phyloP scores from a whole-genome alignment of 2,797 vertebrate genomes.

The Hapalemur alaotrensis region DNA sequence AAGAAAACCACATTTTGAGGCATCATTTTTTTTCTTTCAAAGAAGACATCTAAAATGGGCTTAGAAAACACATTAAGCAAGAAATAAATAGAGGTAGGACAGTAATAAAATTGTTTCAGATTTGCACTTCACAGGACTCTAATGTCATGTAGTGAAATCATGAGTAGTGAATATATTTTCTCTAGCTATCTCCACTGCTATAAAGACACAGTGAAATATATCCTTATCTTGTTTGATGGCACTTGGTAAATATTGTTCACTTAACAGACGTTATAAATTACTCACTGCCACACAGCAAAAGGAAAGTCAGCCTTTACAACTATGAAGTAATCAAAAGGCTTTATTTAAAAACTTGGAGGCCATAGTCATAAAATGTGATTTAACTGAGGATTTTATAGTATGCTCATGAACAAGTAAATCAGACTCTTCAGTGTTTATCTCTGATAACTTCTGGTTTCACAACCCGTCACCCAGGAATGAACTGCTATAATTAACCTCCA shows the following conservation, averaged over 20 bases:
- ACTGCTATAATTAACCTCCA: conserved; percentile 18
- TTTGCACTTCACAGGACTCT: conserved; percentile 50
- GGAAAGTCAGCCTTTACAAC: conserved; percentile 66
- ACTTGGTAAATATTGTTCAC: conserved; percentile 76
- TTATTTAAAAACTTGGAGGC: conserved; percentile 72
- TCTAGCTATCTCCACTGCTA: conserved; percentile 23
- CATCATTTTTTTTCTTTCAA: conserved; percentile 4
- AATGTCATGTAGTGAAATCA: conserved; percentile 47
- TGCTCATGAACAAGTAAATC: conserved; percentile 66
- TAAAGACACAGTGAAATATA: conserved; percentile 69
- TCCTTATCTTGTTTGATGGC: conserved; percentile 71
- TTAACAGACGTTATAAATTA: conserved; percentile 74
- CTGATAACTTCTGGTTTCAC: conserved; percentile 57
- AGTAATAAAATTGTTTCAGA: conserved; percentile 40
- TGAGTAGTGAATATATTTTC: conserved; percentile 64
- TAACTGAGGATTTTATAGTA: conserved; percentile 66
- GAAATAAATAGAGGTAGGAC: not conserved
- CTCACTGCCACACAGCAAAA: conserved; percentile 67
- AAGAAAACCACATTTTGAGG: not conserved
- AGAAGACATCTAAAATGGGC: conserved; percentile 18
- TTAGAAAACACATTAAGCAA: conserved; percentile 28
- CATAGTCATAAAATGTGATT: conserved; percentile 70
- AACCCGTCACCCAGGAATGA: not conserved
- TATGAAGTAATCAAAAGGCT: conserved; percentile 69
- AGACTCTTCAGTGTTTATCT: conserved; percentile 52